Evolutionary conservation across 2,888 invertebrate species (phyloP).

Genomic region (Disparrhopalites patrizii): DNA sequence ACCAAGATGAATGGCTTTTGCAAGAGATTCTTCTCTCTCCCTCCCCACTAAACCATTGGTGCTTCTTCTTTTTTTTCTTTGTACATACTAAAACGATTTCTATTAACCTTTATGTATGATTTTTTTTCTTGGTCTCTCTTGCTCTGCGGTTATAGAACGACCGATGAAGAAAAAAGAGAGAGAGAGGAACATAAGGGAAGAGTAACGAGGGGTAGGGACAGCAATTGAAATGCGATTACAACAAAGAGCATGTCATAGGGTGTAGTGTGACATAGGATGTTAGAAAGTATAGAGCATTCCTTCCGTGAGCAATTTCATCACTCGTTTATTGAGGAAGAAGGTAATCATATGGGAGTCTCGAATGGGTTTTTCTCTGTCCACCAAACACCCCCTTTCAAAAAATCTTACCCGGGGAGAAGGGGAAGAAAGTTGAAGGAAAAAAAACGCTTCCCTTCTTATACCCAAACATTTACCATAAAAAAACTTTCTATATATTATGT

Average conservation of each 20-base stretch:
- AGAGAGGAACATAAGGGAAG: background rate
- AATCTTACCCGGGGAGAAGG: no score
- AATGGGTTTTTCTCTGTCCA: constrained; percentile 33
- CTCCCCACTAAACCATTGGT: no score
- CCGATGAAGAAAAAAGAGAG: background rate
- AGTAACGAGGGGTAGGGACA: background rate
- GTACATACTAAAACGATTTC: no score
- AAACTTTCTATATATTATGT: background rate
- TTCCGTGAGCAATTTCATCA: constrained; percentile 48
- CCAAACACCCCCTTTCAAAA: constrained; percentile 19
- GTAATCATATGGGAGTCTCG: constrained; percentile 48
- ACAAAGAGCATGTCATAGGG: background rate
- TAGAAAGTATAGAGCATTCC: constrained; percentile 24
- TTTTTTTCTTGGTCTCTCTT: no score
- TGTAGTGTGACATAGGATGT: constrained; percentile 8
- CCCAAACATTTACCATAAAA: no score
- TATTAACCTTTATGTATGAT: no score
- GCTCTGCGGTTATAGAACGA: no score
- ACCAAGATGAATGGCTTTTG: background rate
- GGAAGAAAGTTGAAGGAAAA: constrained; percentile 14
- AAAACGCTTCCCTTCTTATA: constrained; percentile 1
- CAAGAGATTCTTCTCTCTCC: background rate
- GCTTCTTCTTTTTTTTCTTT: no score
- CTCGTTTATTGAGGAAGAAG: constrained; percentile 49
- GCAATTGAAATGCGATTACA: background rate